Conservation (phyloP, 2,113 vertebrate species). For the Loxodonta africana region DNA sequence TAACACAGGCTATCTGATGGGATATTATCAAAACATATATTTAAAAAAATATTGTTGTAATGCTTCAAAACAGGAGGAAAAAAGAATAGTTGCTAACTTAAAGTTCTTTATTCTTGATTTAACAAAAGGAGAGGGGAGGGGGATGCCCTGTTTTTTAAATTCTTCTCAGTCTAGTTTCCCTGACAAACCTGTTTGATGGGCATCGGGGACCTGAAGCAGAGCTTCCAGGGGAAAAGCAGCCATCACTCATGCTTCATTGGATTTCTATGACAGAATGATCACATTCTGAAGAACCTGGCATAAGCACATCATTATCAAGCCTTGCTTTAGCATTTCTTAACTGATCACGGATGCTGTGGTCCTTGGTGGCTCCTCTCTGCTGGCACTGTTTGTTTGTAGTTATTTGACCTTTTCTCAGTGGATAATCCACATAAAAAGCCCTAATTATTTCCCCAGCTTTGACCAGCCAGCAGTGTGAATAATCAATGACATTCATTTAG, state of each 20-base stretch:
- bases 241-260: constrained; percentile 93
- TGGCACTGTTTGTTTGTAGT: constrained; percentile 97
- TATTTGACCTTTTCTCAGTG: constrained; percentile 98
- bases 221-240: constrained; percentile 90
- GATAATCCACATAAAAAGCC: constrained; percentile 99
- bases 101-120: constrained; percentile 79
- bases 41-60: background rate
- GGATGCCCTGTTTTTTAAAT: constrained; percentile 87
- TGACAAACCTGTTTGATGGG: constrained; percentile 91
- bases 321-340: constrained; percentile 92
- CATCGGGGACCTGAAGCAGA: constrained; percentile 89
- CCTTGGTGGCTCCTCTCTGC: constrained; percentile 92
- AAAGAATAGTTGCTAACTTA: background rate
- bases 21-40: constrained; percentile 37
- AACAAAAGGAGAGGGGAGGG: background rate
- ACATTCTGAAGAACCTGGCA: constrained; percentile 91
- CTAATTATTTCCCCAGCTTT: constrained; percentile 99
- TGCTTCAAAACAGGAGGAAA: background rate
- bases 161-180: constrained; percentile 90
- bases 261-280: constrained; percentile 94
- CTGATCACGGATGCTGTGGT: constrained; percentile 89
- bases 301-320: constrained; percentile 94
- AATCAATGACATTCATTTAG: constrained; percentile 97
- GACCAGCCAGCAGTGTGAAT: constrained; percentile 93
- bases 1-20: background rate